Conservation (phyloP, 2,888 invertebrate species). For the Azorinus chamasolen region DNA sequence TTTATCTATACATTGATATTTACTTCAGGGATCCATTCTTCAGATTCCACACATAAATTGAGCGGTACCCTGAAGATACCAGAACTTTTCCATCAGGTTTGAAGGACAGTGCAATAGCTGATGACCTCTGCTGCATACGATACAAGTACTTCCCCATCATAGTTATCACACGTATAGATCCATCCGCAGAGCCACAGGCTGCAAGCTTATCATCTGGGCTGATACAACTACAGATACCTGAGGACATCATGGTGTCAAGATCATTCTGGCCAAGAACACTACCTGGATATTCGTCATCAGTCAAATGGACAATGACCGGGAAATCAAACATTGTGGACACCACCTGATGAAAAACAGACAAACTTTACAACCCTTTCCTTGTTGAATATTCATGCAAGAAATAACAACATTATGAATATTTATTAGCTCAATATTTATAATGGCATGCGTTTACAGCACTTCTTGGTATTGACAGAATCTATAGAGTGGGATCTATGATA, state of each 20-base stretch:
- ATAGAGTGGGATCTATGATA: too few species aligned
- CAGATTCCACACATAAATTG: slow-evolving; percentile 75
- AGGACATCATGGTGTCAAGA: slow-evolving; percentile 72
- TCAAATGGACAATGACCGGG: slow-evolving; percentile 69
- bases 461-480: too few species aligned
- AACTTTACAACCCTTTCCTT: too few species aligned
- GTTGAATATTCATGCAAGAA: too few species aligned
- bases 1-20: too few species aligned
- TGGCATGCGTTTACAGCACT: too few species aligned
- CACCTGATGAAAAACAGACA: slow-evolving; percentile 64
- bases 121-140: slow-evolving; percentile 73
- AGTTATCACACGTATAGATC: slow-evolving; percentile 71
- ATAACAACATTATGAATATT: too few species aligned
- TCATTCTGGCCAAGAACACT: slow-evolving; percentile 38
- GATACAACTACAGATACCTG: slow-evolving; percentile 66
- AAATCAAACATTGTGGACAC: slow-evolving; percentile 76
- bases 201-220: slow-evolving; percentile 73
- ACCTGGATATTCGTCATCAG: slow-evolving; percentile 25
- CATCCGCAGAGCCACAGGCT: slow-evolving; percentile 71
- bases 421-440: too few species aligned
- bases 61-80: slow-evolving; percentile 75
- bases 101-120: slow-evolving; percentile 66
- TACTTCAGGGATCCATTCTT: too few species aligned
- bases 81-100: slow-evolving; percentile 69
- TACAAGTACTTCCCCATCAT: slow-evolving; percentile 65